phyloP scores from a whole-genome alignment of 2,113 vertebrate genomes.

The Myrmophylax atrothorax region DNA sequence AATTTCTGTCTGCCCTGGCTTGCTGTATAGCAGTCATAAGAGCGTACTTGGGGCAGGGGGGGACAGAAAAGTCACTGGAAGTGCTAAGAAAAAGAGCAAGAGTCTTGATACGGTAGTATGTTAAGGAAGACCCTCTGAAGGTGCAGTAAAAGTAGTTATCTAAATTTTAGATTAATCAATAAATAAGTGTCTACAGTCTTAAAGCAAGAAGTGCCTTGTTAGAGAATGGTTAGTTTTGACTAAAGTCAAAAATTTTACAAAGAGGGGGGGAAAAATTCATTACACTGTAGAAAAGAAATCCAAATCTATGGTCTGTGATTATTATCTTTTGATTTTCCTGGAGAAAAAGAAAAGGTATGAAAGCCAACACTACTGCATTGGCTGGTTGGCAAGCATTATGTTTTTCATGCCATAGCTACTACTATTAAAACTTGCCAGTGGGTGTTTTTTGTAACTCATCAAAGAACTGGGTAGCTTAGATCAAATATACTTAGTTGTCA shows the following conservation, averaged over 20 bases:
- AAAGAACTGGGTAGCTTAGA: neutral
- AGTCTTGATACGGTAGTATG: neutral
- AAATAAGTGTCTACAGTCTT: neutral
- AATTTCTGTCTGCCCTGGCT: neutral
- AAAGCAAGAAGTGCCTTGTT: neutral
- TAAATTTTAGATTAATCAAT: neutral
- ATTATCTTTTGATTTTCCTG: neutral
- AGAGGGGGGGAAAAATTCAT: neutral
- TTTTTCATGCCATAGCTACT: neutral
- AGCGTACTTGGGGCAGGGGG: too few relatives aligned
- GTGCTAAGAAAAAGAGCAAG: neutral
- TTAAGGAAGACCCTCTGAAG: neutral
- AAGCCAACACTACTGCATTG: neutral
- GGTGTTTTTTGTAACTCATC: neutral
- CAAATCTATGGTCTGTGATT: neutral
- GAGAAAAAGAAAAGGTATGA: neutral
- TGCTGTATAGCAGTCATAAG: neutral
- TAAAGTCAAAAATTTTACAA: neutral
- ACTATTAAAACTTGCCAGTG: neutral
- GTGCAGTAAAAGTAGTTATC: neutral
- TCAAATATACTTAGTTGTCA: neutral
- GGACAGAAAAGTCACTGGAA: neutral
- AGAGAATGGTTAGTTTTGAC: neutral
- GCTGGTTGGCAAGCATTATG: neutral
- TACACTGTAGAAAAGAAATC: neutral